Evolutionary conservation across 2,888 invertebrate genomes (phyloP).

Genomic region (Strigamia transsilvanica): DNA sequence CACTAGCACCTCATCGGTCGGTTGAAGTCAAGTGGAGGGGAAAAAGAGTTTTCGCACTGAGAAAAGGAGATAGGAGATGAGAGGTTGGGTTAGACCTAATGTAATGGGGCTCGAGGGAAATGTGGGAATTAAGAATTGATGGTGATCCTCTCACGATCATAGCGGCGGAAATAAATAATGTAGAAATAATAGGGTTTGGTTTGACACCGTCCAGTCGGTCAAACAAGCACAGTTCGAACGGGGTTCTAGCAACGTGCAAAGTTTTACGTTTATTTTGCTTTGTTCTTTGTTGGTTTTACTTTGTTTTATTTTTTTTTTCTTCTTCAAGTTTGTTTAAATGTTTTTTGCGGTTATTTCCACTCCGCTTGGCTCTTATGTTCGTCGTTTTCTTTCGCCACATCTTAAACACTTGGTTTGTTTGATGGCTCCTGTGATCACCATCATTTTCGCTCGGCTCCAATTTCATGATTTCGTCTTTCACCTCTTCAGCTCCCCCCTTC

Average conservation of each 20-base stretch:
- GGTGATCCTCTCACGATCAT: constrained; percentile 2
- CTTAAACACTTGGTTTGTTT: constrained; percentile 8
- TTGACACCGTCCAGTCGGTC: not conserved
- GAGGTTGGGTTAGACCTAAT: constrained; percentile 8
- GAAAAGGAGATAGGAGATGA: constrained; percentile 3
- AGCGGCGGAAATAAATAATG: constrained; percentile 8
- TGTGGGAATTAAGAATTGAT: constrained; percentile 8
- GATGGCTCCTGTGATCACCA: constrained; percentile 3
- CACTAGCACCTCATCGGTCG: constrained; percentile 8
- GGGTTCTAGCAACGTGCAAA: not conserved
- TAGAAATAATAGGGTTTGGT: not conserved
- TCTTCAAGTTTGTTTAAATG: not conserved
- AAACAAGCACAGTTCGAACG: not conserved
- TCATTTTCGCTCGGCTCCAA: constrained; percentile 8
- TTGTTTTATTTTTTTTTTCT: not conserved
- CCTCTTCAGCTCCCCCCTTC: not conserved
- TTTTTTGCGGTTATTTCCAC: not conserved
- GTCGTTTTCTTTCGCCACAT: constrained; percentile 8
- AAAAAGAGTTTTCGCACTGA: constrained; percentile 8
- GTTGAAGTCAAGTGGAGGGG: constrained; percentile 8
- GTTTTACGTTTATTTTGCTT: not conserved
- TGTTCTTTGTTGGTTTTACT: not conserved
- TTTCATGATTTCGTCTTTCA: constrained; percentile 8
- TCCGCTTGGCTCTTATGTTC: not conserved
- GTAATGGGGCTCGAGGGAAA: constrained; percentile 8